Conservation (phyloP, 2,888 invertebrate species). For the Endotricha flammealis region DNA sequence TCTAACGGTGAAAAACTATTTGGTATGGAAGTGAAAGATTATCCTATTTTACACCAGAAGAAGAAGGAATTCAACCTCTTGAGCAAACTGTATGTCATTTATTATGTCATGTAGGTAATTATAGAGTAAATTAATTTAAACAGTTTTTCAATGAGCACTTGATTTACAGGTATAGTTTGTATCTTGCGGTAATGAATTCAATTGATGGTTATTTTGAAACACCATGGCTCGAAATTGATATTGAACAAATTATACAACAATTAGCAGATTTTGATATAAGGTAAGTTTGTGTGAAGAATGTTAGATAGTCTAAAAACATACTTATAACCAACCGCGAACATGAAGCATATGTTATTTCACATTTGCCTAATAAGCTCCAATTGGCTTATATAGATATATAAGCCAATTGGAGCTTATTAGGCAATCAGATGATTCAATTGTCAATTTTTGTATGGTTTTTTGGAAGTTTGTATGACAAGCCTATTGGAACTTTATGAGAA, state of each 20-base stretch:
- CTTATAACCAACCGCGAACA: too few species aligned
- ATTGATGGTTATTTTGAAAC: slow-evolving; percentile 92
- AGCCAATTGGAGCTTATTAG: too few species aligned
- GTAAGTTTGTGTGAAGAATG: slow-evolving; percentile 43
- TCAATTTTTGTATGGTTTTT: too few species aligned
- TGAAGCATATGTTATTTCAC: background rate
- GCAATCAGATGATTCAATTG: too few species aligned
- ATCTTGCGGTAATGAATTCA: slow-evolving; percentile 89
- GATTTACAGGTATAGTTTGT: slow-evolving; percentile 71
- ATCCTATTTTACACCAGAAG: slow-evolving; percentile 86
- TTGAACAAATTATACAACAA: slow-evolving; percentile 87
- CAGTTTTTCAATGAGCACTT: background rate
- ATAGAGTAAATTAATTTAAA: background rate
- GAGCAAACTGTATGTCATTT: slow-evolving; percentile 83
- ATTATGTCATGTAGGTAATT: background rate
- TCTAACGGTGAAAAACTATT: slow-evolving; percentile 91
- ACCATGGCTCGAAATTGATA: slow-evolving; percentile 90
- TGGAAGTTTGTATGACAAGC: too few species aligned
- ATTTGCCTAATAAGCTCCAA: background rate
- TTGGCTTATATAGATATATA: too few species aligned
- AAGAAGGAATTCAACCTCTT: slow-evolving; percentile 91
- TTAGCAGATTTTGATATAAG: slow-evolving; percentile 89
- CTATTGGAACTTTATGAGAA: too few species aligned
- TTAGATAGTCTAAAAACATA: too few species aligned
- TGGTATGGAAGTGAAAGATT: slow-evolving; percentile 89